A percentile compares a stretch with the other conserved stretches of the same genome.
Evolutionary conservation across 2,113 vertebrate species (phyloP).

Genomic region (Ellobius talpinus): DNA sequence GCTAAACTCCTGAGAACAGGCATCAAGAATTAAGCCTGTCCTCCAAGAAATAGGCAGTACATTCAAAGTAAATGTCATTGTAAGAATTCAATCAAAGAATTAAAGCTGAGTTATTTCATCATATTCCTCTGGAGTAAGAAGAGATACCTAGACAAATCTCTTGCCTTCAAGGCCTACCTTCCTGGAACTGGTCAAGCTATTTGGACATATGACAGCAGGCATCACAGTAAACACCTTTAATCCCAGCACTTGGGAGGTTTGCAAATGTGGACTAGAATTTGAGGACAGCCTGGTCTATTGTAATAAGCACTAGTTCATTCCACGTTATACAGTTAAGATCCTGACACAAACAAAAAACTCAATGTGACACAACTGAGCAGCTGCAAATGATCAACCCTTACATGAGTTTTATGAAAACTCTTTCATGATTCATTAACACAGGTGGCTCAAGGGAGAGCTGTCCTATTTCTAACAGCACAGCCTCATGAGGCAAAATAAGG

Average conservation of each 20-base stretch:
- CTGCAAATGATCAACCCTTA: neutral
- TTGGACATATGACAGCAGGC: neutral
- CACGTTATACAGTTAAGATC: neutral
- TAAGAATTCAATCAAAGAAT: neutral
- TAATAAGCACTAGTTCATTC: neutral
- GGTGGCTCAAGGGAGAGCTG: neutral
- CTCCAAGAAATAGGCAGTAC: neutral
- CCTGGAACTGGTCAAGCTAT: neutral
- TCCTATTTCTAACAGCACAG: neutral
- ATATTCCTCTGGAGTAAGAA: neutral
- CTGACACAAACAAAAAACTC: neutral
- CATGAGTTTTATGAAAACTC: neutral
- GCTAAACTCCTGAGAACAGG: neutral
- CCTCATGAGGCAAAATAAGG: neutral
- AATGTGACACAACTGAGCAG: neutral
- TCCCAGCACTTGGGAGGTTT: neutral
- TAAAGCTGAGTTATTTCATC: neutral
- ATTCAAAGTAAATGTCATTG: slow-evolving; percentile 1
- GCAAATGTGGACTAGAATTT: neutral
- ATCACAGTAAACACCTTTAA: neutral
- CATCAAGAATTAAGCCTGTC: neutral
- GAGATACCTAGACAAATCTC: neutral
- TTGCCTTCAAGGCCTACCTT: neutral
- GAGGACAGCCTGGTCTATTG: neutral
- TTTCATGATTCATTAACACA: slow-evolving; percentile 16